These are phyloP conservation scores for Pangasianodon gigas DNA, from an alignment of 2,113 vertebrate genomes.

Conservation along the genomic window DNA sequence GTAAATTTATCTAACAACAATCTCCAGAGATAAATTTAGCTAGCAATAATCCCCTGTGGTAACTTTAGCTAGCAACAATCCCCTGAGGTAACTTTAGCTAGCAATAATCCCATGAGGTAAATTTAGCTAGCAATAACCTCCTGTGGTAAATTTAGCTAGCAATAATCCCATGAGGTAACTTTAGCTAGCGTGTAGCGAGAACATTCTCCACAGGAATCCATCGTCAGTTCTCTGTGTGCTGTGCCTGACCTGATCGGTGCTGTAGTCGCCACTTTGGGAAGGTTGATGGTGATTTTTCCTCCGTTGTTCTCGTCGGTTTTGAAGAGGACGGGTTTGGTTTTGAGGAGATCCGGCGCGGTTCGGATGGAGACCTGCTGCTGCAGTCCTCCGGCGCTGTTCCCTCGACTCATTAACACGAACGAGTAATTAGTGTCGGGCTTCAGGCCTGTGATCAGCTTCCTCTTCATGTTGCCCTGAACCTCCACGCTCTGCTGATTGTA, in stretches of 20 bases:
- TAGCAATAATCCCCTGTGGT: background rate
- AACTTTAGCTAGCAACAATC: background rate
- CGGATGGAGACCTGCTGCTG: constrained; percentile 94
- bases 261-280: constrained; percentile 78
- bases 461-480: constrained; percentile 85
- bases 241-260: constrained; percentile 80
- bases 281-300: constrained; percentile 78
- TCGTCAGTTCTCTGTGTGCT: background rate
- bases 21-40: background rate
- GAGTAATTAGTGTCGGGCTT: constrained; percentile 93
- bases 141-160: background rate
- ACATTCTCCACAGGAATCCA: no score
- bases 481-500: constrained; percentile 95
- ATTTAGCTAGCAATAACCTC: background rate
- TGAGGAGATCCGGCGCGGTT: constrained; percentile 87
- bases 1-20: background rate
- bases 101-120: background rate
- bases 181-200: background rate
- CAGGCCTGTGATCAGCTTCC: constrained; percentile 87
- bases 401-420: constrained; percentile 90
- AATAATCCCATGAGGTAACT: background rate
- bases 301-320: constrained; percentile 76
- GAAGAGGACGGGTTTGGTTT: constrained; percentile 75
- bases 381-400: constrained; percentile 86
- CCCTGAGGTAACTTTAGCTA: no score